Conservation (phyloP, 2,113 vertebrate species). For the Terrapene triunguis region DNA sequence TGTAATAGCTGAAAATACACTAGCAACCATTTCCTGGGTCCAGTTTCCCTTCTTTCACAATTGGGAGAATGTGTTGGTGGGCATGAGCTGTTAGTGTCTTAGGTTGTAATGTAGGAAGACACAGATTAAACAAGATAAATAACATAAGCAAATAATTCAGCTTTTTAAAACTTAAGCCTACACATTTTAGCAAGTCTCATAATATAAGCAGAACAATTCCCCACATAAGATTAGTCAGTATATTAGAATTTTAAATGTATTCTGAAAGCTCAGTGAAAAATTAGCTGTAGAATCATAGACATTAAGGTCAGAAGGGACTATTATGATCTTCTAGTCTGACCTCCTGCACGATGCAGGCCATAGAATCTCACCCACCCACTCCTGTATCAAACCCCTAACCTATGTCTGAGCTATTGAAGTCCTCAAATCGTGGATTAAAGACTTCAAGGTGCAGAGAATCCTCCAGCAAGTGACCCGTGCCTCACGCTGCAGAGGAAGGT, state of each 20-base stretch:
- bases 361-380: too few relatives aligned
- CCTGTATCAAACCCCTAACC: too few relatives aligned
- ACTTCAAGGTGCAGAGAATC: too few relatives aligned
- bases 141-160: not conserved
- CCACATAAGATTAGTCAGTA: not conserved
- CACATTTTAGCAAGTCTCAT: not conserved
- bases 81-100: not conserved
- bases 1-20: not conserved
- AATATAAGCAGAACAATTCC: not conserved
- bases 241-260: not conserved
- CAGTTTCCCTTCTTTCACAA: not conserved
- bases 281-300: not conserved
- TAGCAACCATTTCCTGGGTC: fast-evolving
- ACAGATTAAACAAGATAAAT: not conserved
- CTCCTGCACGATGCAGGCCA: too few relatives aligned
- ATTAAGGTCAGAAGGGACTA: too few relatives aligned
- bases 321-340: too few relatives aligned
- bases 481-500: too few relatives aligned
- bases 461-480: too few relatives aligned
- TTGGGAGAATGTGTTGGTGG: not conserved
- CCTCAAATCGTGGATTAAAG: too few relatives aligned
- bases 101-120: not conserved
- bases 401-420: too few relatives aligned
- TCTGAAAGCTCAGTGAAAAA: not conserved
- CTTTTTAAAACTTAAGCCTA: not conserved